These are phyloP conservation scores for Isichthys henryi DNA, from an alignment of 2,113 vertebrate species.

Conservation along the genomic window DNA sequence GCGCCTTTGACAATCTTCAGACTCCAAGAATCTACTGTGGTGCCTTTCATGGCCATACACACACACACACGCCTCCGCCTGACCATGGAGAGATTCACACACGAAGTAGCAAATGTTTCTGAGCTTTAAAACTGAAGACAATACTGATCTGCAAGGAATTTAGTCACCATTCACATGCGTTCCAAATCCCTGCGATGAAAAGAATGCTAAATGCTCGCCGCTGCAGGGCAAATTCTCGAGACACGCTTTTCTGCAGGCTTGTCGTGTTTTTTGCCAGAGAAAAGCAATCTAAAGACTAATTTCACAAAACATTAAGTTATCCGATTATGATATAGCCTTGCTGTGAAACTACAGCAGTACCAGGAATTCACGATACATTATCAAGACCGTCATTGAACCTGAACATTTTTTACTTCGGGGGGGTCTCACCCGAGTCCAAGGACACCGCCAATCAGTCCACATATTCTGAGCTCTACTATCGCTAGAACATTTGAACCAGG, in stretches of 20 bases:
- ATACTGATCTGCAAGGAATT: neutral
- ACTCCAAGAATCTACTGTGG: neutral
- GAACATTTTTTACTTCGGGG: neutral
- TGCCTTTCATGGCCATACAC: neutral
- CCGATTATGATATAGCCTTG: neutral
- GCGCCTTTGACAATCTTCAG: neutral
- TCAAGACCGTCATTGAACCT: neutral
- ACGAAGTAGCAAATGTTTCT: neutral
- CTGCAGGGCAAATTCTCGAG: neutral
- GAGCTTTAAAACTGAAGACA: neutral
- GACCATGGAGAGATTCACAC: neutral
- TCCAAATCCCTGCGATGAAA: neutral
- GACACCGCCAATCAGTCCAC: neutral
- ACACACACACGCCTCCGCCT: neutral
- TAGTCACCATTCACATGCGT: neutral
- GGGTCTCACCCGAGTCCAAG: neutral
- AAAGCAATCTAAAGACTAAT: neutral
- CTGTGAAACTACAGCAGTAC: neutral
- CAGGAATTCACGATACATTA: neutral
- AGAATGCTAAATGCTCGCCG: neutral
- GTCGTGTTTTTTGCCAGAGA: neutral
- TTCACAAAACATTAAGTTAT: conserved; percentile 7
- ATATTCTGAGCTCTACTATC: neutral
- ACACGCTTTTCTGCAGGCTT: neutral
- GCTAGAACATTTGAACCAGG: neutral